Conservation (phyloP, 2,797 vertebrate genomes). For the Myoxocephalus aenaeus region DNA sequence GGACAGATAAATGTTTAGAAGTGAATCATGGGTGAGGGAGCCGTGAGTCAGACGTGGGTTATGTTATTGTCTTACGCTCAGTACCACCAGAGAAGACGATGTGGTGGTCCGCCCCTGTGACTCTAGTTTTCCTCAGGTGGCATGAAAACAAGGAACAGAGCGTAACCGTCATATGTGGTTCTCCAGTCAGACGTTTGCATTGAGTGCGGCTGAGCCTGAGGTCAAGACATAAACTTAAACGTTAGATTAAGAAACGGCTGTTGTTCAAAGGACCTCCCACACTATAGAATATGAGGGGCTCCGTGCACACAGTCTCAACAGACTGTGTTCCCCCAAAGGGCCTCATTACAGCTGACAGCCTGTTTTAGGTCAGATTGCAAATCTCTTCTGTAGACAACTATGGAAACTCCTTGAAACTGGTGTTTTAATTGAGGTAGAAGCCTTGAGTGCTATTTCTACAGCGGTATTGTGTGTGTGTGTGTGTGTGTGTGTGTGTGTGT, state of each 20-base stretch:
- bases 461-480: not conserved
- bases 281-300: constrained; percentile 36
- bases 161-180: constrained; percentile 44
- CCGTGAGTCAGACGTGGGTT: constrained; percentile 64
- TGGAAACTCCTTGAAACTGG: constrained; percentile 22
- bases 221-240: constrained; percentile 58
- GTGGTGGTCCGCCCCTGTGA: constrained; percentile 73
- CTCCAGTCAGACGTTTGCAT: constrained; percentile 66
- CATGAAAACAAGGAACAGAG: constrained; percentile 31
- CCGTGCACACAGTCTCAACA: constrained; percentile 38
- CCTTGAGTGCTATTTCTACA: not conserved
- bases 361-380: constrained; percentile 17
- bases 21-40: constrained; percentile 54
- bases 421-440: constrained; percentile 20
- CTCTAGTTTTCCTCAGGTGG: constrained; percentile 53
- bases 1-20: constrained; percentile 73
- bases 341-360: not conserved
- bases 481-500: not conserved
- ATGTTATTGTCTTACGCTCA: constrained; percentile 74
- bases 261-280: constrained; percentile 59
- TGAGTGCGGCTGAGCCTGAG: constrained; percentile 15
- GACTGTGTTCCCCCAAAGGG: constrained; percentile 1
- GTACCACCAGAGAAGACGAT: constrained; percentile 72
- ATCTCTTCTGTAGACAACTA: not conserved
- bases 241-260: constrained; percentile 31